Base-by-base conservation (phyloP, 1,140 invertebrate genomes). In the Bombus haemorrhoidalis region DNA sequence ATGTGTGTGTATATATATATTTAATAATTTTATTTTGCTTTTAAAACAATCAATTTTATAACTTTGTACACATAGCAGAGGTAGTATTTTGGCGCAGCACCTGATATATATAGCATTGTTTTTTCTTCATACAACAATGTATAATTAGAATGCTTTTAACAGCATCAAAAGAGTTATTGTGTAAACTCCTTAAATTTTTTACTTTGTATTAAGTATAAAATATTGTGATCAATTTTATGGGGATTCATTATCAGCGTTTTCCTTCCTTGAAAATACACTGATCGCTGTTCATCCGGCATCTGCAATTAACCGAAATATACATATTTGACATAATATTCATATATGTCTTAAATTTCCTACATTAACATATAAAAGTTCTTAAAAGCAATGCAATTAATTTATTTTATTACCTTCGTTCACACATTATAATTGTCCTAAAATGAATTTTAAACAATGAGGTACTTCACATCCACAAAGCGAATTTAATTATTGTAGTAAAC, bases 51-150 rank as follows among this genome's bases (percentile, higher is more conserved):
- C 81, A 91, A 93, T 93, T 93, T 91, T 92, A 86, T 91, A 72
- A 81, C 79, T 95, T 95, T 95, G 94, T 95, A 95, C 93, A 94
- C 90, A 74, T 92, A 92, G 81, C 85, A 90, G 94, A 95, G 94
- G 93, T 94, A 94, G 94, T 92, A 87, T 92, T 93, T 94, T 89
- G 92, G 91, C 89, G 87, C 90, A 94, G 93, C 92, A 93, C 93
- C 91, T 83, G 85, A 72, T 83, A 87, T 88, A 86, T 86, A 72
- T 82, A 89, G 84, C 88, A 87, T 93, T 80, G 87, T 92, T 89
- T 82, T 81, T 84, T 69, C 28, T 41, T 88, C 80, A 41, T 64
- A 83, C 69, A 53, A 80, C 25, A 76, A 83, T 12, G 34, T 79
- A 82, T 72, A 87, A 84, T 57, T 85, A 43, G n/a, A 83, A 62